Percentiles rank a stretch among this genome's conserved stretches.
These are phyloP conservation scores for Cylloceria caligata DNA, from an alignment of 2,888 invertebrate genomes.

Conservation along the genomic window DNA sequence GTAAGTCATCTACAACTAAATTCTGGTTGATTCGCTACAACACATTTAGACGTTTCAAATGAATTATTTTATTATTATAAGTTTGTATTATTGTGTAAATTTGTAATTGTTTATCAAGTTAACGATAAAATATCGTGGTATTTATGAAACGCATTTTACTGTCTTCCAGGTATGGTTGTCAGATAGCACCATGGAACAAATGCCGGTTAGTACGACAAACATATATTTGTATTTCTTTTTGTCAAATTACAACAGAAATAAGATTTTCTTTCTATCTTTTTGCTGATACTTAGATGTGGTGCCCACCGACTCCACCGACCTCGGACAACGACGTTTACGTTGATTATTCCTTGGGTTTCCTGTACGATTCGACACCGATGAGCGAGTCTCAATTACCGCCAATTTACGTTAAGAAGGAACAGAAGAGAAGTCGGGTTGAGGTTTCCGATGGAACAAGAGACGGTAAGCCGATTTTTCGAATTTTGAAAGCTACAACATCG, in stretches of 20 bases:
- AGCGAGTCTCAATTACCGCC: slow-evolving; percentile 92
- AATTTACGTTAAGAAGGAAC: slow-evolving; percentile 92
- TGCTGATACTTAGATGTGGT: slow-evolving; percentile 92
- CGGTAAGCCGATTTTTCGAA: slow-evolving; percentile 76
- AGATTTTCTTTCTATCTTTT: not conserved
- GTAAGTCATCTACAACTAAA: slow-evolving; percentile 67
- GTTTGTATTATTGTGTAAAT: not conserved
- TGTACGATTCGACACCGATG: slow-evolving; percentile 92
- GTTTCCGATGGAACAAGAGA: slow-evolving; percentile 86
- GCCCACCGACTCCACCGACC: slow-evolving; percentile 98
- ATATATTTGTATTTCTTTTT: not conserved
- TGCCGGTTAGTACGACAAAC: slow-evolving; percentile 91
- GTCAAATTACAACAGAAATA: not conserved
- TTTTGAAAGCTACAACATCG: too few species aligned
- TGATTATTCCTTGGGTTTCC: slow-evolving; percentile 93
- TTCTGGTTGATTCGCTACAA: slow-evolving; percentile 68
- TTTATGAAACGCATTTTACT: slow-evolving; percentile 70
- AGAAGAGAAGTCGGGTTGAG: slow-evolving; percentile 90
- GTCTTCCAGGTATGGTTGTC: slow-evolving; percentile 92
- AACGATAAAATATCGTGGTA: slow-evolving; percentile 26
- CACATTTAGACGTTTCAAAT: slow-evolving; percentile 48
- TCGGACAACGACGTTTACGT: slow-evolving; percentile 97
- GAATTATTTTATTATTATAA: slow-evolving; percentile 13
- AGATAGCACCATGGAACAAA: slow-evolving; percentile 89
- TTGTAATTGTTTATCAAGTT: slow-evolving; percentile 2